A percentile compares a stretch with the other conserved stretches of the same genome.
Evolutionary conservation across 2,888 invertebrate genomes (phyloP).

Genomic region (Cataglyphis albicans): DNA sequence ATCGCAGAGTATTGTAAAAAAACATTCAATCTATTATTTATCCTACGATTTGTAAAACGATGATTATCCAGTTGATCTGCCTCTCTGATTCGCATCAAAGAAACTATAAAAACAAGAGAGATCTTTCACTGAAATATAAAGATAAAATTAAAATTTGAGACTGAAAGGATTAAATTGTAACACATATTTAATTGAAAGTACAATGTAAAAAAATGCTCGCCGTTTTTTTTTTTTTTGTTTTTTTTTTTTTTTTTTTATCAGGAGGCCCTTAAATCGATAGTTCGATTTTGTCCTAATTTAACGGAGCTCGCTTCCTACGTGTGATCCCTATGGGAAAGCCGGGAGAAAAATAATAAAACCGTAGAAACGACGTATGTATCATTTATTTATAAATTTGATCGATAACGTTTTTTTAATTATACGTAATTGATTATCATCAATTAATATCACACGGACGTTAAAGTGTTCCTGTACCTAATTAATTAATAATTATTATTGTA

Average conservation of each 20-base stretch:
- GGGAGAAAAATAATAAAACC: slow-evolving; percentile 29
- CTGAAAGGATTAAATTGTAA: slow-evolving; percentile 26
- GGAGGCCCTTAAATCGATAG: slow-evolving; percentile 69
- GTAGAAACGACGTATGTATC: neutral
- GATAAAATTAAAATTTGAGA: neutral
- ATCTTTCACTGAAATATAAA: neutral
- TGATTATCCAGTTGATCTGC: neutral
- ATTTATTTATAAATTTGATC: slow-evolving; percentile 8
- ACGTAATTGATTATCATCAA: slow-evolving; percentile 80
- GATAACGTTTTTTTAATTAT: slow-evolving; percentile 75
- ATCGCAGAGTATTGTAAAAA: neutral
- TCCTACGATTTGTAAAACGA: slow-evolving; percentile 11
- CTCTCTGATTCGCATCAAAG: neutral
- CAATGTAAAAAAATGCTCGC: slow-evolving; percentile 6
- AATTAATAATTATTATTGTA: slow-evolving; percentile 83
- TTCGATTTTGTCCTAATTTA: slow-evolving; percentile 70
- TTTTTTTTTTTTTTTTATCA: slow-evolving; percentile 58
- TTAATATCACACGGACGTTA: slow-evolving; percentile 83
- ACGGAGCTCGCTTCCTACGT: slow-evolving; percentile 71
- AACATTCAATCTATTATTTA: neutral
- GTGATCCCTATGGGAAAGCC: slow-evolving; percentile 57
- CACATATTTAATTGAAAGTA: neutral
- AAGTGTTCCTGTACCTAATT: slow-evolving; percentile 86
- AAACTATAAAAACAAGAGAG: slow-evolving; percentile 1
- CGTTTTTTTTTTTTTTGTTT: slow-evolving; percentile 29